Evolutionary conservation across 2,113 vertebrate species (phyloP).

Genomic region (Probosciger aterrimus): DNA sequence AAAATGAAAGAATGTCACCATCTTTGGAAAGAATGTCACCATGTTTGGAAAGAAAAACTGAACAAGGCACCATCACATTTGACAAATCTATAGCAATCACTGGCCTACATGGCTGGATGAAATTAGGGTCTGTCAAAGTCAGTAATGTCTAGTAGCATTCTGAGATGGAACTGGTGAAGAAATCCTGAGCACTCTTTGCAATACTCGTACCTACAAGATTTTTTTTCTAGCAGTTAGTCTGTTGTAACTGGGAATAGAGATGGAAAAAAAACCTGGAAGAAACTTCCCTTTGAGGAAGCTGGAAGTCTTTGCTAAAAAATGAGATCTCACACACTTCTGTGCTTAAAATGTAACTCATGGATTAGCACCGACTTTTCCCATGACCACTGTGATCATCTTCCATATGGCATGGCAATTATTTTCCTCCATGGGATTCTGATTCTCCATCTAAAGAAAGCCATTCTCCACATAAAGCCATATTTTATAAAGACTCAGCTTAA

Average conservation of each 20-base stretch:
- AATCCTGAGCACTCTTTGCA: not conserved
- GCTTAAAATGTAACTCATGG: not conserved
- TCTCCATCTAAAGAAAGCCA: not conserved
- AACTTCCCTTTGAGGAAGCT: not conserved
- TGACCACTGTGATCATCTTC: not conserved
- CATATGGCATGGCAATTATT: fast-evolving
- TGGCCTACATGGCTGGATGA: not conserved
- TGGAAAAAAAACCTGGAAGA: not conserved
- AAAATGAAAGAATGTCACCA: not conserved
- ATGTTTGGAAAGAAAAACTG: not conserved
- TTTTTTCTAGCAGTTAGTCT: not conserved
- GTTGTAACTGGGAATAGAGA: not conserved
- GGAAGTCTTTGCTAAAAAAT: not conserved
- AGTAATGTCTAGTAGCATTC: not conserved
- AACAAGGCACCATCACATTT: not conserved
- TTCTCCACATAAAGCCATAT: not conserved
- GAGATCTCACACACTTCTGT: not conserved
- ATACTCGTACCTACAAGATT: not conserved
- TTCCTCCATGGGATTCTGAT: not conserved
- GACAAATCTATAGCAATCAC: not conserved
- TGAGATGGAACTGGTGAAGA: not conserved
- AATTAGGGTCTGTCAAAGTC: not conserved
- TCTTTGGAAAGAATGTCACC: not conserved
- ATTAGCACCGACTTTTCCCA: not conserved
- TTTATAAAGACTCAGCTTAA: not conserved